Conservation (phyloP, 2,113 vertebrate species). For the Alligator mississippiensis region DNA sequence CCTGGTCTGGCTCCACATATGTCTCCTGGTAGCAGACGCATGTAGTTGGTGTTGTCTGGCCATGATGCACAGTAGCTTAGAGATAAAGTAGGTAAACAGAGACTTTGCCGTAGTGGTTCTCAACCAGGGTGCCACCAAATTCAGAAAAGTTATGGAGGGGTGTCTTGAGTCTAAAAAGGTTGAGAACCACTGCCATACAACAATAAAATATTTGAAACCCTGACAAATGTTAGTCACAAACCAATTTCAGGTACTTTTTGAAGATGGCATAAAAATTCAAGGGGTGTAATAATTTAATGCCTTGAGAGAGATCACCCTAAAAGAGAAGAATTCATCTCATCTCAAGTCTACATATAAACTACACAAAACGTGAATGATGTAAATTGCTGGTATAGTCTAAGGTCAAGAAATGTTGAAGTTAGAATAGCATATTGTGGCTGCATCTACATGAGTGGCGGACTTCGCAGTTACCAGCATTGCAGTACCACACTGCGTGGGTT, state of each 20-base stretch:
- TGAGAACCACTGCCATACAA: neutral
- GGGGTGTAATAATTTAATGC: neutral
- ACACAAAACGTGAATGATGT: too few relatives aligned
- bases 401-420: neutral
- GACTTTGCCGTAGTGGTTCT: too few relatives aligned
- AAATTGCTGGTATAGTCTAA: neutral
- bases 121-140: too few relatives aligned
- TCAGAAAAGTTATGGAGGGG: too few relatives aligned
- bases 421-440: neutral
- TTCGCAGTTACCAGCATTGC: too few relatives aligned
- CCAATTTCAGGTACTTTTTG: neutral
- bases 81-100: neutral
- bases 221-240: neutral
- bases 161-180: too few relatives aligned
- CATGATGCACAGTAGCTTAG: neutral
- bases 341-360: too few relatives aligned
- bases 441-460: too few relatives aligned
- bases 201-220: neutral
- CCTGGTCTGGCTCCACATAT: too few relatives aligned
- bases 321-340: neutral
- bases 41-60: too few relatives aligned
- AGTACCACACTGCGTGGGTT: too few relatives aligned
- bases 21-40: too few relatives aligned
- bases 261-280: neutral
- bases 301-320: neutral